Conservation (phyloP, 2,888 invertebrate genomes). For the Esperia sulphurella region DNA sequence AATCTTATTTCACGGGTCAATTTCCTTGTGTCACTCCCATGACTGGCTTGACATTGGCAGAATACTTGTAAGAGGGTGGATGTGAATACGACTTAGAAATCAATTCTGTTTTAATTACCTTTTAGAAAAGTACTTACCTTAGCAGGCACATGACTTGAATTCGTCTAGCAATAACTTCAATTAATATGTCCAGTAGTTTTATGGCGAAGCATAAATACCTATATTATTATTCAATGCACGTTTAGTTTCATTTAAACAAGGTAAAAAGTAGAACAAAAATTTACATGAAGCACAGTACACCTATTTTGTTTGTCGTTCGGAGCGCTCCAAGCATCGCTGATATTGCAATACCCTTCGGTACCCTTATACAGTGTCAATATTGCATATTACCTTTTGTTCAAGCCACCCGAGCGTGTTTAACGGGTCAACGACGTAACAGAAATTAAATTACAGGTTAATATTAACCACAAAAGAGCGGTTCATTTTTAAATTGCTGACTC, state of each 20-base stretch:
- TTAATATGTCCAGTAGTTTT: too few relatives aligned
- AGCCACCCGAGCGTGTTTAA: conserved; percentile 8
- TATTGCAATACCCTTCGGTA: conserved; percentile 36
- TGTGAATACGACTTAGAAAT: too few relatives aligned
- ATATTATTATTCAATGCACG: too few relatives aligned
- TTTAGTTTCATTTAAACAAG: not conserved
- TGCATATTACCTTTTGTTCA: conserved; percentile 27
- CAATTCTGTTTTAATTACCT: too few relatives aligned
- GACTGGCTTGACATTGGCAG: too few relatives aligned
- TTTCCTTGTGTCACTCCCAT: too few relatives aligned
- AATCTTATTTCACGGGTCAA: too few relatives aligned
- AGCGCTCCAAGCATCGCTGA: conserved; percentile 22
- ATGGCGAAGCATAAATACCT: too few relatives aligned
- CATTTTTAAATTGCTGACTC: not conserved
- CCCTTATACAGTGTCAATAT: conserved; percentile 25
- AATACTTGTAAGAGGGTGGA: too few relatives aligned
- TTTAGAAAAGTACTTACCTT: too few relatives aligned
- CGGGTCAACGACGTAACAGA: conserved; percentile 12
- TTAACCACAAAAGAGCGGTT: not conserved
- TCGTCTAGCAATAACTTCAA: too few relatives aligned
- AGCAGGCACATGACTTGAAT: too few relatives aligned
- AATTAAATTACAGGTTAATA: conserved; percentile 14
- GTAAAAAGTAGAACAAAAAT: conserved; percentile 19
- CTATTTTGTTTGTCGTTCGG: conserved; percentile 31
- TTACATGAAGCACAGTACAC: conserved; percentile 28